phyloP scores from a whole-genome alignment of 23 tunicate species.

The Styela clava region DNA sequence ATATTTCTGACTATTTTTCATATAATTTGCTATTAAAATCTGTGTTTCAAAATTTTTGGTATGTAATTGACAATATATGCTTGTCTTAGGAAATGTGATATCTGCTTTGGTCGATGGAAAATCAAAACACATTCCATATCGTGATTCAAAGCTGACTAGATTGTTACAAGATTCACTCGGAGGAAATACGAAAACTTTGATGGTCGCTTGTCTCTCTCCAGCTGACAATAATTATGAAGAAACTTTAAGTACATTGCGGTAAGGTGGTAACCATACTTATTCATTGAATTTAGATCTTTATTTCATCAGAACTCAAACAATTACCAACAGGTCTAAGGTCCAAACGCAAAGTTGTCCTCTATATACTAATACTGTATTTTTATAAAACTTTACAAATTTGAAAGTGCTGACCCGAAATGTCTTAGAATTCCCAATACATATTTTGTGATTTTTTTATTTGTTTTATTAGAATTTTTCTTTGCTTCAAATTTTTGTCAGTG shows the following conservation, averaged over 20 bases:
- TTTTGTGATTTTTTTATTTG: no score
- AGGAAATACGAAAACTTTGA: slow-evolving; percentile 98
- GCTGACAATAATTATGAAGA: slow-evolving; percentile 99
- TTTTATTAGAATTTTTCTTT: no score
- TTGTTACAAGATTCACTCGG: slow-evolving; percentile 98
- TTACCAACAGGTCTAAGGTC: not conserved
- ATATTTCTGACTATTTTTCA: no score
- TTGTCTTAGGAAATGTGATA: slow-evolving; percentile 73
- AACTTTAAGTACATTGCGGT: slow-evolving; percentile 97
- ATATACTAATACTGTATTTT: no score
- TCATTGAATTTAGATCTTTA: not conserved
- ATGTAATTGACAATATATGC: no score
- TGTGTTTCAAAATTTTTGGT: no score
- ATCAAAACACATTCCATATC: slow-evolving; percentile 98
- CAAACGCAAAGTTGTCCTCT: not conserved
- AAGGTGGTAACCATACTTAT: not conserved
- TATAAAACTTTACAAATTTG: no score
- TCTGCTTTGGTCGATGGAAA: slow-evolving; percentile 99
- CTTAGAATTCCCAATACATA: no score
- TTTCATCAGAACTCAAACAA: not conserved
- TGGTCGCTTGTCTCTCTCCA: slow-evolving; percentile 95
- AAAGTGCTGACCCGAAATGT: no score
- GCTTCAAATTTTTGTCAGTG: no score
- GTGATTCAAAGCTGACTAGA: slow-evolving; percentile 96
- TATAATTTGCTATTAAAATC: no score